Conservation (phyloP, 2,797 vertebrate species). For the Streptopelia turtur region DNA sequence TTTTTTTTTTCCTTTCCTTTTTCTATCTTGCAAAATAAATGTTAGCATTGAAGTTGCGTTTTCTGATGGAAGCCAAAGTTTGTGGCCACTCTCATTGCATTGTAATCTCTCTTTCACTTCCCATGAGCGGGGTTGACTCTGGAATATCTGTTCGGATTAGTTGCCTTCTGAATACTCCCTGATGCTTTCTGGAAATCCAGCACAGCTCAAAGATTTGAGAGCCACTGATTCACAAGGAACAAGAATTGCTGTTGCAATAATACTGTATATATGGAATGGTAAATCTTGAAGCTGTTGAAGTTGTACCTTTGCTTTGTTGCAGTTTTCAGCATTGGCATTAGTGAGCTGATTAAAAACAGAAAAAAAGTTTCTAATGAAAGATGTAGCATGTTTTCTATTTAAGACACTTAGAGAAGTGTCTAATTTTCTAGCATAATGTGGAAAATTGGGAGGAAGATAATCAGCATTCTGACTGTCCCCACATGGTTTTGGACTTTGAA, state of each 20-base stretch:
- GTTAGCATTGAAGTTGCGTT: neutral
- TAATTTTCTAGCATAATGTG: neutral
- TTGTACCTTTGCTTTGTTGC: neutral
- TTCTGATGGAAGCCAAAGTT: neutral
- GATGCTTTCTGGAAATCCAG: neutral
- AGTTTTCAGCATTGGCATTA: neutral
- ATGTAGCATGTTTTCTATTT: neutral
- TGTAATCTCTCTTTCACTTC: neutral
- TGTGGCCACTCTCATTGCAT: neutral
- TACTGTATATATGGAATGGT: neutral
- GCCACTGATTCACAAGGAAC: accelerated
- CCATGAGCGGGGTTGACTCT: neutral
- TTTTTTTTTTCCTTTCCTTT: too few relatives aligned
- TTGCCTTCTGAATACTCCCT: neutral
- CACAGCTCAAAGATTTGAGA: neutral
- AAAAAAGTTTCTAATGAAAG: neutral
- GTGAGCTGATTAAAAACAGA: neutral
- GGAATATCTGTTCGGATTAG: neutral
- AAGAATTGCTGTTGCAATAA: neutral
- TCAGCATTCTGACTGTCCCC: neutral
- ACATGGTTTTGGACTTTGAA: neutral
- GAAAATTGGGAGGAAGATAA: neutral
- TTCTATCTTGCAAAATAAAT: neutral
- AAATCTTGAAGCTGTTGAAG: neutral
- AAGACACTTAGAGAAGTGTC: neutral